Conservation (phyloP, 2,888 invertebrate species). For the Pyrocoelia pectoralis region DNA sequence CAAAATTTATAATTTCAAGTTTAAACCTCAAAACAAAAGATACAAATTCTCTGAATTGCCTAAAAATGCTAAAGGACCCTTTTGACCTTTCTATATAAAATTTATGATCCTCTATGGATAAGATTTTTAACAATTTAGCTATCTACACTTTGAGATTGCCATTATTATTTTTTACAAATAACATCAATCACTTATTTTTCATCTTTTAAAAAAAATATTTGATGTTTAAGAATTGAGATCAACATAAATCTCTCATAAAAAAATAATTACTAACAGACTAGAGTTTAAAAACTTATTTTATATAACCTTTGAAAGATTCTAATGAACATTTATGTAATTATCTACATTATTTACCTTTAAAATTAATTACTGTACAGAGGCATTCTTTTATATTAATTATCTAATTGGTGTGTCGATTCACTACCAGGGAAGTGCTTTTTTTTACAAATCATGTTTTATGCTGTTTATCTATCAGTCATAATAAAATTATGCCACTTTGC, state of each 20-base stretch:
- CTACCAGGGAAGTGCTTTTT: background rate
- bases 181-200: background rate
- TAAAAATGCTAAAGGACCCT: too few species aligned
- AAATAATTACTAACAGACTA: slow-evolving; percentile 2
- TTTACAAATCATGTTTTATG: background rate
- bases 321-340: background rate
- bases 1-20: background rate
- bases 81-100: too few species aligned
- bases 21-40: background rate
- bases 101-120: too few species aligned
- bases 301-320: background rate
- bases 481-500: too few species aligned
- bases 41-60: too few species aligned
- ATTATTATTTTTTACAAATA: background rate
- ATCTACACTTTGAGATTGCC: background rate
- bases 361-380: slow-evolving; percentile 13
- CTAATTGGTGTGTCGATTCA: background rate
- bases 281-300: background rate
- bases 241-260: background rate
- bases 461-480: too few species aligned
- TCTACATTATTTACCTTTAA: background rate
- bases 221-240: background rate
- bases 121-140: background rate
- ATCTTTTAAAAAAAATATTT: background rate
- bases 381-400: background rate